phyloP scores from a whole-genome alignment of 2,797 vertebrate genomes.

The Xiphophorus birchmanni region DNA sequence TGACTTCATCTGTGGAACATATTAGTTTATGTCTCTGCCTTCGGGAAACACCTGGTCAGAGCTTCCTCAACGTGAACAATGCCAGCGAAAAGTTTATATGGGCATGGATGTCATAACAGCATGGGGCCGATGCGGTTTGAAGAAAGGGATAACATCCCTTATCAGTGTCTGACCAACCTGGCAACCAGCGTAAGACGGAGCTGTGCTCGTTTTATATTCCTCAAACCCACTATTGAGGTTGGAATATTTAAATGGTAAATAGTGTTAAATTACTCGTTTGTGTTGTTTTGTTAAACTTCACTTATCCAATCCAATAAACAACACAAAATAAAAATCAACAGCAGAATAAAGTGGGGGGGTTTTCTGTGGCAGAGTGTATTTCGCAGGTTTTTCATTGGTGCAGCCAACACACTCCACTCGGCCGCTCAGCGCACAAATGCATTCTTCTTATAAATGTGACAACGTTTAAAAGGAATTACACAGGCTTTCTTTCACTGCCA shows the following conservation, averaged over 20 bases:
- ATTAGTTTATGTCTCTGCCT: constrained; percentile 8
- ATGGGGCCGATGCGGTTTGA: background rate
- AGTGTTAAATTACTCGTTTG: background rate
- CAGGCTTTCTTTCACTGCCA: background rate
- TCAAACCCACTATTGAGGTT: background rate
- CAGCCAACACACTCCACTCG: background rate
- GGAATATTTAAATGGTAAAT: background rate
- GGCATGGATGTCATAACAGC: background rate
- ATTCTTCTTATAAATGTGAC: background rate
- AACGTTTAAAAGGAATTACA: background rate
- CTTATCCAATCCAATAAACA: background rate
- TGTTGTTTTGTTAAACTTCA: background rate
- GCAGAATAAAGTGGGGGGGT: background rate
- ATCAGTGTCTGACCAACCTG: background rate
- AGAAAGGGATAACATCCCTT: background rate
- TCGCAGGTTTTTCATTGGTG: background rate
- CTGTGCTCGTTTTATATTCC: background rate
- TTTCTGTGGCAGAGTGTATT: background rate
- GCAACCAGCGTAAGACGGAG: background rate
- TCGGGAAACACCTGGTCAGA: constrained; percentile 32
- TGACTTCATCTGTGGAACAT: constrained; percentile 19
- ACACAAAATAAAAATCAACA: background rate
- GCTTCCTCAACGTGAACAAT: constrained; percentile 15
- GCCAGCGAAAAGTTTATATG: background rate
- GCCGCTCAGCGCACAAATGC: background rate